phyloP scores from a whole-genome alignment of 2,888 invertebrate genomes.

The Lithophane socia region DNA sequence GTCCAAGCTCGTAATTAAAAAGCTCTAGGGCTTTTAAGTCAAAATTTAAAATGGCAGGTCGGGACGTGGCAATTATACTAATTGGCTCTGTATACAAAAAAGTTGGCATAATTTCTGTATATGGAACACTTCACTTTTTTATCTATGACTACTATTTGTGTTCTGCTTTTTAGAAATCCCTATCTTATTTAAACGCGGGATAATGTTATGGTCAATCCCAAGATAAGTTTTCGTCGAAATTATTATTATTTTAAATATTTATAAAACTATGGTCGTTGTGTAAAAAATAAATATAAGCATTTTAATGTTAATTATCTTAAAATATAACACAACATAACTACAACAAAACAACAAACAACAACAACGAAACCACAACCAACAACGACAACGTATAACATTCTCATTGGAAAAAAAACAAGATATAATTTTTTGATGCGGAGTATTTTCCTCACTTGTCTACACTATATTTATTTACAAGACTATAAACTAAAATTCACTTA shows the following conservation, averaged over 20 bases:
- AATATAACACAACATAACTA: no score
- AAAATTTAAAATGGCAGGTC: slow-evolving; percentile 47
- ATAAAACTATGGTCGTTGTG: not conserved
- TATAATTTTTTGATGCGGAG: not conserved
- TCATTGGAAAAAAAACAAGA: no score
- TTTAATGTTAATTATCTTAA: no score
- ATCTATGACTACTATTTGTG: not conserved
- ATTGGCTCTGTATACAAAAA: slow-evolving; percentile 43
- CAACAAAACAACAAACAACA: no score
- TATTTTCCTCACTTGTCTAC: not conserved
- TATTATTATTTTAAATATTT: not conserved
- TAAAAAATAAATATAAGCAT: no score
- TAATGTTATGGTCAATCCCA: not conserved
- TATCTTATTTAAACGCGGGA: no score
- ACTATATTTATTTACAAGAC: not conserved
- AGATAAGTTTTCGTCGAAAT: not conserved
- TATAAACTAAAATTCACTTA: slow-evolving; percentile 4
- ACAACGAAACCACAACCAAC: no score
- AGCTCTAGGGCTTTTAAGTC: slow-evolving; percentile 45
- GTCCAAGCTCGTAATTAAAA: slow-evolving; percentile 50
- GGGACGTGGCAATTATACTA: slow-evolving; percentile 51
- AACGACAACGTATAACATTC: no score
- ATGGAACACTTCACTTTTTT: not conserved
- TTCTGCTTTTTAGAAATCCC: not conserved
- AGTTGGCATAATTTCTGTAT: slow-evolving; percentile 17